Evolutionary conservation across 2,797 vertebrate species (phyloP).

Genomic region (Sebastes cheni): DNA sequence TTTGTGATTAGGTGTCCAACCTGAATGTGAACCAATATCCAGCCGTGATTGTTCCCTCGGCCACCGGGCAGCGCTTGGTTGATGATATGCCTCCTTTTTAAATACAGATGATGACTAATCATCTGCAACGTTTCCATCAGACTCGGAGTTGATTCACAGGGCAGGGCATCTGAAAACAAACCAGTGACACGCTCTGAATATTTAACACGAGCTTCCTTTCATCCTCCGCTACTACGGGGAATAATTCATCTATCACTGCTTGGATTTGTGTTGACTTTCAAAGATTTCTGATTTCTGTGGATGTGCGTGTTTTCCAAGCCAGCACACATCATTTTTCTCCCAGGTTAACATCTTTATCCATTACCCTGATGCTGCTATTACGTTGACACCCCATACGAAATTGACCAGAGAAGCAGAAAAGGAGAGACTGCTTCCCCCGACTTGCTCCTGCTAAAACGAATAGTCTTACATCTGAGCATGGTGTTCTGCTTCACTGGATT

Average conservation of each 20-base stretch:
- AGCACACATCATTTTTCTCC: constrained; percentile 5
- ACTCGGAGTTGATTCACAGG: constrained; percentile 1
- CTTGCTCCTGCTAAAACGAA: constrained; percentile 53
- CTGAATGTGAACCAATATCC: constrained; percentile 53
- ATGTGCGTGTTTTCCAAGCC: not conserved
- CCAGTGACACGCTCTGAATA: constrained; percentile 6
- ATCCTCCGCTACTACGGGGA: not conserved
- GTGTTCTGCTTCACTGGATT: constrained; percentile 69
- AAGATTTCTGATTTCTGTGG: not conserved
- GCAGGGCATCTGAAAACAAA: constrained; percentile 12
- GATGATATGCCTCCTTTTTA: constrained; percentile 40
- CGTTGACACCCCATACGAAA: constrained; percentile 38
- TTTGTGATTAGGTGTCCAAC: constrained; percentile 63
- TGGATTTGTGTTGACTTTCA: not conserved
- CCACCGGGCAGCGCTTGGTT: constrained; percentile 3
- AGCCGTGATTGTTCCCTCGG: constrained; percentile 39
- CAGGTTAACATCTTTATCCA: constrained; percentile 38
- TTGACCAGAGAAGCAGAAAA: constrained; percentile 53
- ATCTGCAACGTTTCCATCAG: constrained; percentile 29
- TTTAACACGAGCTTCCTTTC: not conserved
- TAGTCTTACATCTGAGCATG: constrained; percentile 55
- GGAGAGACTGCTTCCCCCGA: constrained; percentile 39
- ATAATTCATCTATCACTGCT: not conserved
- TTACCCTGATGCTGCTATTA: constrained; percentile 28
- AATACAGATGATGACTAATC: constrained; percentile 56